A percentile compares a stretch with the other conserved stretches of the same genome.
Evolutionary conservation across 2,797 vertebrate genomes (phyloP).

Genomic region (Scolopax bukidnonensis): DNA sequence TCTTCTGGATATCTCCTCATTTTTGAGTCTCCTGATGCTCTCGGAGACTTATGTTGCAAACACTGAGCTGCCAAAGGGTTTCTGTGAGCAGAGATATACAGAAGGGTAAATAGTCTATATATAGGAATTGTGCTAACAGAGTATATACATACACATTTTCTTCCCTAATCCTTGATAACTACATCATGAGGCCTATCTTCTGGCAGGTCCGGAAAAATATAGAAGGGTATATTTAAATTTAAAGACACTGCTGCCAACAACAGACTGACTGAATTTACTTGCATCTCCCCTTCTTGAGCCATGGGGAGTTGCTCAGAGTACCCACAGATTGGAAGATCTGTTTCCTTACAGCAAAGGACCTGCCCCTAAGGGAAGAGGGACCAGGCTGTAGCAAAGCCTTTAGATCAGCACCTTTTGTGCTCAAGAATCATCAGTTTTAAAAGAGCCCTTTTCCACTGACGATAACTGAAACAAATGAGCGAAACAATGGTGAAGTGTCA

Average conservation of each 20-base stretch:
- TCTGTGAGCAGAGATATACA: neutral
- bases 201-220: neutral
- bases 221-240: neutral
- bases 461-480: neutral
- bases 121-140: neutral
- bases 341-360: constrained; percentile 2
- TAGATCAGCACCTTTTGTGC: neutral
- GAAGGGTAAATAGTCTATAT: neutral
- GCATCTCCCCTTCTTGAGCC: neutral
- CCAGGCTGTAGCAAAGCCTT: neutral
- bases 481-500: neutral
- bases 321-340: constrained; percentile 20
- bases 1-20: neutral
- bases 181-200: neutral
- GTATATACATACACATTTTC: neutral
- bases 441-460: neutral
- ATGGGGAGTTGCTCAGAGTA: neutral
- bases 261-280: neutral
- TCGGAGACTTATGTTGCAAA: neutral
- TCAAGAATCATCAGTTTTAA: neutral
- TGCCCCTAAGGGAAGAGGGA: neutral
- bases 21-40: neutral
- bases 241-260: neutral
- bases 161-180: neutral
- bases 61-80: neutral